phyloP scores from a whole-genome alignment of 2,888 invertebrate genomes.

The Automeris io region DNA sequence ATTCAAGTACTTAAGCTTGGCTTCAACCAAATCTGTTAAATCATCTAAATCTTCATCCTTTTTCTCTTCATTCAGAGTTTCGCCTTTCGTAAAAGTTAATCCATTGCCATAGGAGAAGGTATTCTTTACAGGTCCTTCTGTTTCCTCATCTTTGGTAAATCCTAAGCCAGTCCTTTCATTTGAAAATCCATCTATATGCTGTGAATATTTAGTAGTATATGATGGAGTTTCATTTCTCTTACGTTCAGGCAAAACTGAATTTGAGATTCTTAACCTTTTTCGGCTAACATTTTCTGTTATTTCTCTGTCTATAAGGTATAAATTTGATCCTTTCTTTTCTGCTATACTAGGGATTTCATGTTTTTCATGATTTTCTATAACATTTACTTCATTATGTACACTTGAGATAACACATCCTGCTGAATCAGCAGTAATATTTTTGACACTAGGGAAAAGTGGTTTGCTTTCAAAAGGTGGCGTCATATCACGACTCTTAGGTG shows the following conservation, averaged over 20 bases:
- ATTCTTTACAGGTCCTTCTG: slow-evolving; percentile 40
- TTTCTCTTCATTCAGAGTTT: slow-evolving; percentile 60
- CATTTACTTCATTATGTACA: slow-evolving; percentile 20
- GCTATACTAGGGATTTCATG: slow-evolving; percentile 18
- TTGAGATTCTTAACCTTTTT: slow-evolving; percentile 64
- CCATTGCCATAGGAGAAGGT: slow-evolving; percentile 61
- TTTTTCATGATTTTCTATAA: slow-evolving; percentile 27
- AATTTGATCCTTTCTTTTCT: slow-evolving; percentile 53
- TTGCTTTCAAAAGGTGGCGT: slow-evolving; percentile 36
- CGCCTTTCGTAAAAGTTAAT: slow-evolving; percentile 71
- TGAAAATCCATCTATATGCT: slow-evolving; percentile 61
- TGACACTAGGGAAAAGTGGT: slow-evolving; percentile 33
- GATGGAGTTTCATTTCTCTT: slow-evolving; percentile 42
- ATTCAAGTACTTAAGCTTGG: slow-evolving; percentile 72
- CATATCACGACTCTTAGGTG: slow-evolving; percentile 31
- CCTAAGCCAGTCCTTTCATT: slow-evolving; percentile 69
- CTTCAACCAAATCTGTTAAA: slow-evolving; percentile 56
- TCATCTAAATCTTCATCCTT: slow-evolving; percentile 55
- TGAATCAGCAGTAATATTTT: slow-evolving; percentile 25
- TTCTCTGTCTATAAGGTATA: slow-evolving; percentile 51
- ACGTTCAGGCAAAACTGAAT: slow-evolving; percentile 54
- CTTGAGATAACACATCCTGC: slow-evolving; percentile 28
- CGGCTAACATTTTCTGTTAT: slow-evolving; percentile 35
- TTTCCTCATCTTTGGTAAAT: slow-evolving; percentile 48
- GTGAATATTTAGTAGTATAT: slow-evolving; percentile 68